phyloP scores from a whole-genome alignment of 2,888 invertebrate genomes.

The Abscondita cerata region DNA sequence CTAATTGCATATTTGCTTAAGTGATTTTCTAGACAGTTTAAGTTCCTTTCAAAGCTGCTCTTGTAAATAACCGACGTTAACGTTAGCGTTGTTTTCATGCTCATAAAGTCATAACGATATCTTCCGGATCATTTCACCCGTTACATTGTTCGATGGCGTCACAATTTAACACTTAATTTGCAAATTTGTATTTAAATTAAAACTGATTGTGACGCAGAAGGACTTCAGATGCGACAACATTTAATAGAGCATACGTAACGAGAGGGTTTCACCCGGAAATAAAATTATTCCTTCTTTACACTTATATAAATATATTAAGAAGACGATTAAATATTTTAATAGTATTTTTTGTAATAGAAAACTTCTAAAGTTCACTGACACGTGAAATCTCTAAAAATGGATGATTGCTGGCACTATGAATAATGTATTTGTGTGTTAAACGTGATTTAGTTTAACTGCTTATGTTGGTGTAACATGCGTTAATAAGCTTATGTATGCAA shows the following conservation, averaged over 20 bases:
- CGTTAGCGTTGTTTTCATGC: constrained; percentile 13
- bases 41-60: constrained; percentile 11
- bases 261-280: constrained; percentile 21
- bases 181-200: constrained; percentile 48
- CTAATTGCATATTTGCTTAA: constrained; percentile 3
- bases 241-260: constrained; percentile 26
- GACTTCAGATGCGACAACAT: constrained; percentile 29
- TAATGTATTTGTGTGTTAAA: constrained; percentile 35
- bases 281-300: constrained; percentile 24
- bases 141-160: constrained; percentile 41
- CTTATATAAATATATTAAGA: constrained; percentile 24
- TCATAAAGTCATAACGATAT: constrained; percentile 42
- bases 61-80: constrained; percentile 12
- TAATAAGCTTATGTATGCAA: constrained; percentile 15
- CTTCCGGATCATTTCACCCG: constrained; percentile 41
- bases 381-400: constrained; percentile 21
- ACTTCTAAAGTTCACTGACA: constrained; percentile 19
- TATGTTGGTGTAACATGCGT: constrained; percentile 30
- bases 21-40: not conserved
- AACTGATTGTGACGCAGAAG: constrained; percentile 36
- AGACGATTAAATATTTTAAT: not conserved
- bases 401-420: constrained; percentile 23
- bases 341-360: no score
- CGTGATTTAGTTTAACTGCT: constrained; percentile 36
- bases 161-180: constrained; percentile 46